Conservation (phyloP, 2,797 vertebrate species). For the Arrhamphus sclerolepis region DNA sequence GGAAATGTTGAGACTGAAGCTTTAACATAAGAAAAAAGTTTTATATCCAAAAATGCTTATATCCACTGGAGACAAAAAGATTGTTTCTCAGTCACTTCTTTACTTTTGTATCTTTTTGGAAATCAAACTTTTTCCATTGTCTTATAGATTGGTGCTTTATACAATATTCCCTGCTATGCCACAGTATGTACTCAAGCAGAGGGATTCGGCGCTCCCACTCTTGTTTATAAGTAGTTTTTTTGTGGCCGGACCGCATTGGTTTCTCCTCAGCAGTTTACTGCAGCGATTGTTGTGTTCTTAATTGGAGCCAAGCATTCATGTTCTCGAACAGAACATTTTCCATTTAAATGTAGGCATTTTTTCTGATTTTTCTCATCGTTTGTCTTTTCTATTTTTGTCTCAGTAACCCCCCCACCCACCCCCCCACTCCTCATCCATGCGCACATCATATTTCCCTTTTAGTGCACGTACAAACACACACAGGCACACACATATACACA, state of each 20-base stretch:
- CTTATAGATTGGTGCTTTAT: conserved; percentile 46
- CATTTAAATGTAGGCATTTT: conserved; percentile 60
- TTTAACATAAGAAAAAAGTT: too few species aligned
- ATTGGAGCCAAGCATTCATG: conserved; percentile 63
- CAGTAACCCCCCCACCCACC: too few species aligned
- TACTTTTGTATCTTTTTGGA: conserved; percentile 8
- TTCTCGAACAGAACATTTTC: conserved; percentile 65
- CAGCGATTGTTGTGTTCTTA: conserved; percentile 56
- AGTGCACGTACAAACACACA: conserved; percentile 9
- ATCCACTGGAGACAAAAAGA: too few species aligned
- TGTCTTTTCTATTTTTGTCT: conserved; percentile 43
- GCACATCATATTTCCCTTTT: conserved; percentile 54
- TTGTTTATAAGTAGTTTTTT: conserved; percentile 81
- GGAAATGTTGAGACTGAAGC: too few species aligned
- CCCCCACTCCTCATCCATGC: conserved; percentile 18
- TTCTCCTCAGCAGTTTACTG: conserved; percentile 77
- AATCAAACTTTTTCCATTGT: conserved; percentile 34
- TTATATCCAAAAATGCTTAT: too few species aligned
- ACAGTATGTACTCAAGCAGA: conserved; percentile 70
- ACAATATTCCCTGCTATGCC: conserved; percentile 56
- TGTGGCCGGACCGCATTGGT: conserved; percentile 72
- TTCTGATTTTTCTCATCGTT: conserved; percentile 61
- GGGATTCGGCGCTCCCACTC: conserved; percentile 71
- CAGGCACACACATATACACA: conserved; percentile 24
- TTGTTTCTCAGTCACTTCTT: conserved; percentile 22